Evolutionary conservation across 2,888 invertebrate species (phyloP).

Genomic region (Drosophila emarginata): DNA sequence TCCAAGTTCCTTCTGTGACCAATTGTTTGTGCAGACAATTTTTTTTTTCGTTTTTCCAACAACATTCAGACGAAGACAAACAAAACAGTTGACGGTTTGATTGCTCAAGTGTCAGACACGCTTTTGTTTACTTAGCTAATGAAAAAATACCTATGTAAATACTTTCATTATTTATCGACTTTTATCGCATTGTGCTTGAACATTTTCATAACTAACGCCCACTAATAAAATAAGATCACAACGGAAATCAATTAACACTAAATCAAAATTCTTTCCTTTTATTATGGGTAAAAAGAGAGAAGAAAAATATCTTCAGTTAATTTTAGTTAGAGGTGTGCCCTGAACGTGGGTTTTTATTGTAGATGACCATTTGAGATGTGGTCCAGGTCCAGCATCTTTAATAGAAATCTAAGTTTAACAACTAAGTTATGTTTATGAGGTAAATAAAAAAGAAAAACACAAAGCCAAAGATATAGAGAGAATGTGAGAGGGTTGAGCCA

Average conservation of each 20-base stretch:
- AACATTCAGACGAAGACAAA: constrained; percentile 2
- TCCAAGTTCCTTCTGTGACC: neutral
- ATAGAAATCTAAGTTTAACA: constrained; percentile 44
- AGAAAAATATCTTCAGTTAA: neutral
- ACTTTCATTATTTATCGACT: constrained; percentile 49
- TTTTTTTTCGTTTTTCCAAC: neutral
- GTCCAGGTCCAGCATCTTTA: constrained; percentile 34
- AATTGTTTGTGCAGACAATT: constrained; percentile 24
- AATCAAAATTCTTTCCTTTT: constrained; percentile 55
- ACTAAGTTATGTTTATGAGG: constrained; percentile 7
- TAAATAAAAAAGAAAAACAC: neutral
- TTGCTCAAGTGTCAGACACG: constrained; percentile 45
- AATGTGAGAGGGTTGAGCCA: neutral
- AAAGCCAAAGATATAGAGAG: neutral
- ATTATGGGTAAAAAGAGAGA: neutral
- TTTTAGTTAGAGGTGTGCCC: constrained; percentile 12
- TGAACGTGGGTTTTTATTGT: constrained; percentile 4
- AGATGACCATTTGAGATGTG: constrained; percentile 10
- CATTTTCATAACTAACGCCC: constrained; percentile 42
- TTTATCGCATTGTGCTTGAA: neutral
- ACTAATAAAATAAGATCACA: constrained; percentile 39
- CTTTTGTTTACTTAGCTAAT: constrained; percentile 55
- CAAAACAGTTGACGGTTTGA: constrained; percentile 31
- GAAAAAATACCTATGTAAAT: constrained; percentile 36
- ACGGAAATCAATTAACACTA: constrained; percentile 70